Evolutionary conservation across 2,888 invertebrate species (phyloP).

Genomic region (Drosophila mercatorum): DNA sequence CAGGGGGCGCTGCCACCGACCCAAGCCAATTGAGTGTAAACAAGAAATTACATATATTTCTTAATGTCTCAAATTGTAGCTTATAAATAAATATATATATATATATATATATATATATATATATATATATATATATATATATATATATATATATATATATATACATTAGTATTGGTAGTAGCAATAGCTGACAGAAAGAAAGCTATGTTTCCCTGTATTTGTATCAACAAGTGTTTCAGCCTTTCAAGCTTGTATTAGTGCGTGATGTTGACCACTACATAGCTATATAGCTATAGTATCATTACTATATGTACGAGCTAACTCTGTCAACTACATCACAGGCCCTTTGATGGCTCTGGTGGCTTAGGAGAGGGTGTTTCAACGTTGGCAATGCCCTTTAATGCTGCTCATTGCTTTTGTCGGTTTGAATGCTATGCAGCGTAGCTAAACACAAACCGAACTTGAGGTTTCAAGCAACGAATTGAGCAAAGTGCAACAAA

Average conservation of each 20-base stretch:
- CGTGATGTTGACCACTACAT: too few relatives aligned
- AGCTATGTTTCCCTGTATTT: not conserved
- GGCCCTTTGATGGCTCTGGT: too few relatives aligned
- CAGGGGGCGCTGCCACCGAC: conserved; percentile 4
- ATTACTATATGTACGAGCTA: too few relatives aligned
- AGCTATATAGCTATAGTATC: too few relatives aligned
- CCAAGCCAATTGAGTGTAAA: conserved; percentile 17
- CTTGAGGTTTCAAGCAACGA: conserved; percentile 14
- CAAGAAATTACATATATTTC: not conserved
- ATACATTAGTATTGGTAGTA: not conserved
- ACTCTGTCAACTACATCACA: too few relatives aligned
- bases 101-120: too few relatives aligned
- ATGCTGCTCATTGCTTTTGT: not conserved
- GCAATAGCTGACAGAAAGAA: not conserved
- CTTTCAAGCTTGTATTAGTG: not conserved
- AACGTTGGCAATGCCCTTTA: not conserved
- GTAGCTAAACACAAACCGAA: conserved; percentile 34
- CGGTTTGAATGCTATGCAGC: conserved; percentile 6
- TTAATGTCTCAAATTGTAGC: not conserved
- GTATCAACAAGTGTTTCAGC: not conserved
- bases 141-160: too few relatives aligned
- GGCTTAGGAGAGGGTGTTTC: not conserved
- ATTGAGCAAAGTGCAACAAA: conserved; percentile 21
- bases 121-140: too few relatives aligned
- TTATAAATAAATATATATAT: too few relatives aligned